phyloP scores from a whole-genome alignment of 2,797 vertebrate species.

The Nannoperca australis region DNA sequence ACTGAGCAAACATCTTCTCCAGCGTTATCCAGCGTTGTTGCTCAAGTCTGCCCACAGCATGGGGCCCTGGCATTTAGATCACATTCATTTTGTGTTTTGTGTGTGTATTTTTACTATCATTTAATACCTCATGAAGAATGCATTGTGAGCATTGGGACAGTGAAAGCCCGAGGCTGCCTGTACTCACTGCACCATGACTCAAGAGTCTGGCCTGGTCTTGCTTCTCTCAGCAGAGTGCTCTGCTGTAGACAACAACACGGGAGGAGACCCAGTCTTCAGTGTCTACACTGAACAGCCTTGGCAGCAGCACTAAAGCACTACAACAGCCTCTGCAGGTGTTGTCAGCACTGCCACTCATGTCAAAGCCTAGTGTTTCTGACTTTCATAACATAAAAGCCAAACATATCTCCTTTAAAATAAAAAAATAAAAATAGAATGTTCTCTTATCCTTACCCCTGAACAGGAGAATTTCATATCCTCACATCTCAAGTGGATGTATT shows the following conservation, averaged over 20 bases:
- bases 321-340: constrained; percentile 64
- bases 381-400: constrained; percentile 41
- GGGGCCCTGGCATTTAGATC: constrained; percentile 81
- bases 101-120: constrained; percentile 78
- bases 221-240: constrained; percentile 63
- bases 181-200: constrained; percentile 70
- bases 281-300: constrained; percentile 56
- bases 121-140: constrained; percentile 82
- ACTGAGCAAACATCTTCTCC: constrained; percentile 81
- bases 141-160: constrained; percentile 64
- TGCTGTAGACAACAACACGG: constrained; percentile 54
- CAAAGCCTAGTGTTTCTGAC: constrained; percentile 39
- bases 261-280: constrained; percentile 54
- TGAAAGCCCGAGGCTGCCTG: constrained; percentile 67
- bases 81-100: constrained; percentile 76
- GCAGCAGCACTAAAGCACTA: constrained; percentile 58
- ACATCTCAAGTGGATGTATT: constrained; percentile 43
- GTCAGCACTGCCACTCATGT: constrained; percentile 54
- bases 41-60: constrained; percentile 61
- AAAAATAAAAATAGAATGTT: constrained; percentile 11
- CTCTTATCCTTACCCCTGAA: constrained; percentile 34
- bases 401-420: constrained; percentile 40
- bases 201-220: constrained; percentile 63
- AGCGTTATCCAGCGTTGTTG: constrained; percentile 65
- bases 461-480: constrained; percentile 45